phyloP scores from a whole-genome alignment of 2,113 vertebrate species.

The Raja brachyura region DNA sequence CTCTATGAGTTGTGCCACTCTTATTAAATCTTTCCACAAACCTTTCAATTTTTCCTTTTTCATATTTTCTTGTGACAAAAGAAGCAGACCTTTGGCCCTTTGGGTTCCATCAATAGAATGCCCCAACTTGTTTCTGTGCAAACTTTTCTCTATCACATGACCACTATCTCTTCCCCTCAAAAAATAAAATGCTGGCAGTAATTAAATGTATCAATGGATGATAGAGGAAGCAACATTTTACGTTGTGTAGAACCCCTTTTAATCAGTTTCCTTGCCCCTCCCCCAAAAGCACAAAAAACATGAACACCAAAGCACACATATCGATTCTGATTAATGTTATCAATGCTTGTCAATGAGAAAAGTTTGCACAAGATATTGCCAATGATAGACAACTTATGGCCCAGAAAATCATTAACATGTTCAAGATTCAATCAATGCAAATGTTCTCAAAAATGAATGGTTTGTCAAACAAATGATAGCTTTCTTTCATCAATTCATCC shows the following conservation, averaged over 20 bases:
- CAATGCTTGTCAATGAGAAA: neutral
- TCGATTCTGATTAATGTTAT: neutral
- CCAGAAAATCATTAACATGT: neutral
- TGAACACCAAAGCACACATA: neutral
- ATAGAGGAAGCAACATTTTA: neutral
- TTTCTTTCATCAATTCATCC: neutral
- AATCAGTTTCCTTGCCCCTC: neutral
- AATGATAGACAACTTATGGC: neutral
- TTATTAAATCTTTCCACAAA: no score
- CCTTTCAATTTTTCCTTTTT: no score
- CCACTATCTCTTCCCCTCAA: no score
- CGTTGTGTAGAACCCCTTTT: neutral
- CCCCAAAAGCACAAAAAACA: neutral
- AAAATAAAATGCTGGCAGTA: neutral
- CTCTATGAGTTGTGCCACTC: no score
- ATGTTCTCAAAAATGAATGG: neutral
- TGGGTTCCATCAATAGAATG: no score
- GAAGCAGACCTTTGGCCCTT: no score
- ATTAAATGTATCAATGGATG: neutral
- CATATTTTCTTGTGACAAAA: no score
- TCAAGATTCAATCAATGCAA: neutral
- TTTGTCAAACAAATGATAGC: neutral
- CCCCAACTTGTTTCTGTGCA: no score
- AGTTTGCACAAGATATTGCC: constrained; percentile 1
- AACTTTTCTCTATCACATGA: no score